These are phyloP conservation scores for Drosophila monieri DNA, from an alignment of 2,888 invertebrate species.

Conservation along the genomic window DNA sequence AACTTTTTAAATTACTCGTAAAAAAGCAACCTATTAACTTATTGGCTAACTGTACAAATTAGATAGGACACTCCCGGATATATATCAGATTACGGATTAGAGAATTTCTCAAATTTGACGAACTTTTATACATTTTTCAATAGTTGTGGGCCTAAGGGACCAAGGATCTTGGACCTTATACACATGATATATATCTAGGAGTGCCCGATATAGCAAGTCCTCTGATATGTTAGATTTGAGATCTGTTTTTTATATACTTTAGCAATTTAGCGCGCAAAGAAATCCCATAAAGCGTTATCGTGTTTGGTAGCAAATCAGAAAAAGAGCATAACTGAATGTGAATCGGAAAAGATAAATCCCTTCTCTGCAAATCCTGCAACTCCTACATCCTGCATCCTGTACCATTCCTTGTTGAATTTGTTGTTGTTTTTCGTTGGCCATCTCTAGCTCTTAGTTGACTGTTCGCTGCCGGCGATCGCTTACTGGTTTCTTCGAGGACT, in stretches of 20 bases:
- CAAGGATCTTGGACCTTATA: background rate
- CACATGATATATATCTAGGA: background rate
- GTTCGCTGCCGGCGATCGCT: slow-evolving; percentile 40
- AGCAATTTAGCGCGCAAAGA: slow-evolving; percentile 82
- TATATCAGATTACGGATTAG: background rate
- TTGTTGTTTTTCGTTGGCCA: slow-evolving; percentile 30
- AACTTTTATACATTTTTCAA: background rate
- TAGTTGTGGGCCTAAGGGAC: background rate
- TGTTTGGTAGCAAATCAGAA: slow-evolving; percentile 66
- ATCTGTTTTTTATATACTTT: slow-evolving; percentile 53
- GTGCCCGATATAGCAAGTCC: slow-evolving; percentile 50
- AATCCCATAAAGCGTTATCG: slow-evolving; percentile 71
- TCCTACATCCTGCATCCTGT: background rate
- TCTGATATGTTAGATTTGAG: slow-evolving; percentile 63
- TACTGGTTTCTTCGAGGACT: slow-evolving; percentile 77
- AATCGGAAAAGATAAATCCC: slow-evolving; percentile 29
- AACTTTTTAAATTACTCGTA: slow-evolving; percentile 22
- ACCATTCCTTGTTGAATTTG: background rate
- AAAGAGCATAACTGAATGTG: slow-evolving; percentile 68
- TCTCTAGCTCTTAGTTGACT: slow-evolving; percentile 23
- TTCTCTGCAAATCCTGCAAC: slow-evolving; percentile 8
- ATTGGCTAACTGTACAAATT: slow-evolving; percentile 65
- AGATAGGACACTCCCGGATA: slow-evolving; percentile 32
- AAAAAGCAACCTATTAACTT: slow-evolving; percentile 43
- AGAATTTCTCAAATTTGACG: background rate